phyloP scores from a whole-genome alignment of 92 coral and sea anemone genomes.

The Parazoanthus darwini region DNA sequence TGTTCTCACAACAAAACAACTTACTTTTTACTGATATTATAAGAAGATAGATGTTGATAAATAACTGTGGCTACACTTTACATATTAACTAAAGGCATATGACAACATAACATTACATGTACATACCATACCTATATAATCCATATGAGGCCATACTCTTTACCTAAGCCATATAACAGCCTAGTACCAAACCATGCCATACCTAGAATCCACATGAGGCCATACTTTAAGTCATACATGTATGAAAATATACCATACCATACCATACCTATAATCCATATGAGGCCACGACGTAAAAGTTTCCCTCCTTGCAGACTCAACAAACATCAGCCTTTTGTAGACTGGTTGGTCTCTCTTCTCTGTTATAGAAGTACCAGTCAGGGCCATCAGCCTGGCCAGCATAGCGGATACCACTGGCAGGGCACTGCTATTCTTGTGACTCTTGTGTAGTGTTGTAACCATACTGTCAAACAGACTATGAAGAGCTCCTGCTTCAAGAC shows the following conservation, averaged over 20 bases:
- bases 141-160: too few relatives aligned
- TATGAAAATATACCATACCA: too few relatives aligned
- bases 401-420: constrained; percentile 91
- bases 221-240: not conserved
- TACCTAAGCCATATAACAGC: constrained; percentile 17
- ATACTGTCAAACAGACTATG: constrained; percentile 69
- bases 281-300: constrained; percentile 98
- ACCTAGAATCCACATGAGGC: too few relatives aligned
- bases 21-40: too few relatives aligned
- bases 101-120: too few relatives aligned
- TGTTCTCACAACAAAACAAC: too few relatives aligned
- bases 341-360: constrained; percentile 73
- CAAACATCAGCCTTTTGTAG: constrained; percentile 74
- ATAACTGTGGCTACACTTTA: too few relatives aligned
- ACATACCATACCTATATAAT: constrained; percentile 30
- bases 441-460: constrained; percentile 69
- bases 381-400: constrained; percentile 77
- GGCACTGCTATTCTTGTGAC: constrained; percentile 75
- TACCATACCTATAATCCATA: constrained; percentile 80
- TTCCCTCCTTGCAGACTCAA: constrained; percentile 89
- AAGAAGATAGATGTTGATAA: too few relatives aligned
- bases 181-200: too few relatives aligned
- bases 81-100: not conserved
- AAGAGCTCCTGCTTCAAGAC: constrained; percentile 68
- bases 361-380: constrained; percentile 57